Evolutionary conservation across 30 jellyfish, hydroid and myxozoan species (phyloP).

Genomic region (Rhopilema esculentum): DNA sequence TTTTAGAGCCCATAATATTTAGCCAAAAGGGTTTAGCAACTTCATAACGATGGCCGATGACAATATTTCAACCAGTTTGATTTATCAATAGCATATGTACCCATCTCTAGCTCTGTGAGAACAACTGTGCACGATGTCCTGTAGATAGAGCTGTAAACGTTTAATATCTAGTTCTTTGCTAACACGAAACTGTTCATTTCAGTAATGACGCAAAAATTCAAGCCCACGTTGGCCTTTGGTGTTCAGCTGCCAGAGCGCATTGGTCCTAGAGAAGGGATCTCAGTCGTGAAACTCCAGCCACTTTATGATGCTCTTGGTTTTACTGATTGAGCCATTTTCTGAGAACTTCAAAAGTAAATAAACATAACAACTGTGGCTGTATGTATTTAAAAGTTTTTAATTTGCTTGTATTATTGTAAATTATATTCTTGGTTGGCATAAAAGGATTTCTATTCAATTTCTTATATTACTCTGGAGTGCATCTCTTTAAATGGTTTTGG

Average conservation of each 20-base stretch:
- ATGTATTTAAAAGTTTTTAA: neutral
- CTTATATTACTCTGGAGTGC: no score
- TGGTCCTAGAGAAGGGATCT: slow-evolving; percentile 84
- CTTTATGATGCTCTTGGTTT: slow-evolving; percentile 73
- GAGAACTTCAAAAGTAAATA: neutral
- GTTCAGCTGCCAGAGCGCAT: slow-evolving; percentile 72
- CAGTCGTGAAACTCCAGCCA: slow-evolving; percentile 59
- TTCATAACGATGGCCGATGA: no score
- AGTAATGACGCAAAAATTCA: slow-evolving; percentile 79
- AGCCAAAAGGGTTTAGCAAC: no score
- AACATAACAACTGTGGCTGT: neutral
- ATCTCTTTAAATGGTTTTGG: neutral
- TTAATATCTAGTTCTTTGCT: no score
- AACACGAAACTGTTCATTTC: neutral
- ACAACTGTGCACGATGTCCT: no score
- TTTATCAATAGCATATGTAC: no score
- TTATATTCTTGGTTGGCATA: neutral
- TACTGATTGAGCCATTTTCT: neutral
- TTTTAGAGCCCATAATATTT: no score
- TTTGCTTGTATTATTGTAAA: neutral
- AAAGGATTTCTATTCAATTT: neutral
- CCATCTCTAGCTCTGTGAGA: no score
- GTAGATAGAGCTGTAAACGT: neutral
- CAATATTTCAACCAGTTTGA: no score
- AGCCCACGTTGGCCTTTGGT: slow-evolving; percentile 81